These are phyloP conservation scores for Phacellophora camtschatica DNA, from an alignment of 30 jellyfish, hydroid and myxozoan species.

Conservation along the genomic window DNA sequence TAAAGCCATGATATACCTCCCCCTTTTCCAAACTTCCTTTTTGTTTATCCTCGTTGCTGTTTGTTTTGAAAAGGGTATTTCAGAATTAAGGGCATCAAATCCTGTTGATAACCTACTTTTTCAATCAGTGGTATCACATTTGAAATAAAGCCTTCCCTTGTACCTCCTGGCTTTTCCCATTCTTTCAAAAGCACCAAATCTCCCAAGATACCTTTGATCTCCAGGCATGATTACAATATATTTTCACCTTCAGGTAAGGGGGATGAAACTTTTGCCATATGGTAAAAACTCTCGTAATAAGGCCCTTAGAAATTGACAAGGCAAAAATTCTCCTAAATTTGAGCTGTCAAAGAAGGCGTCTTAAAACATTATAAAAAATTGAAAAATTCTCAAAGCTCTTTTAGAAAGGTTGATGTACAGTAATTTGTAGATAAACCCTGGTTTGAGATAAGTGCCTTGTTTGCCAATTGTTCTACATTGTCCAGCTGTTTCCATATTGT, in stretches of 20 bases:
- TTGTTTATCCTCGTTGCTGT: neutral
- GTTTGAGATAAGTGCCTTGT: neutral
- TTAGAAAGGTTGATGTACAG: neutral
- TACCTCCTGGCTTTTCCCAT: neutral
- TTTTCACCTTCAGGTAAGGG: too few relatives aligned
- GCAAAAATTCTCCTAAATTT: neutral
- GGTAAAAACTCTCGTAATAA: too few relatives aligned
- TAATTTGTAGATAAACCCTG: neutral
- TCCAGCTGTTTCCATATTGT: neutral
- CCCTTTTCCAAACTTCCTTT: slow-evolving; percentile 1
- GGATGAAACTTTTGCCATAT: too few relatives aligned
- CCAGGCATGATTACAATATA: too few relatives aligned
- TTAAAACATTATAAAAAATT: neutral
- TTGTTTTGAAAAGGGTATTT: neutral
- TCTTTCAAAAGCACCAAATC: neutral
- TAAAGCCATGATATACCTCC: neutral
- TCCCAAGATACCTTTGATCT: slow-evolving; percentile 12
- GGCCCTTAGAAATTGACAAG: neutral
- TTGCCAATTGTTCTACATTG: neutral
- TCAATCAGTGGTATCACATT: neutral
- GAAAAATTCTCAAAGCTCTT: neutral
- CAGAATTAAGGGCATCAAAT: neutral
- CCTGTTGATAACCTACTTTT: neutral
- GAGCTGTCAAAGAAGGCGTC: slow-evolving; percentile 10
- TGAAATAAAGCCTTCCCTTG: neutral